These are phyloP conservation scores for Isotomurus palustris DNA, from an alignment of 2,888 invertebrate genomes.

Conservation along the genomic window DNA sequence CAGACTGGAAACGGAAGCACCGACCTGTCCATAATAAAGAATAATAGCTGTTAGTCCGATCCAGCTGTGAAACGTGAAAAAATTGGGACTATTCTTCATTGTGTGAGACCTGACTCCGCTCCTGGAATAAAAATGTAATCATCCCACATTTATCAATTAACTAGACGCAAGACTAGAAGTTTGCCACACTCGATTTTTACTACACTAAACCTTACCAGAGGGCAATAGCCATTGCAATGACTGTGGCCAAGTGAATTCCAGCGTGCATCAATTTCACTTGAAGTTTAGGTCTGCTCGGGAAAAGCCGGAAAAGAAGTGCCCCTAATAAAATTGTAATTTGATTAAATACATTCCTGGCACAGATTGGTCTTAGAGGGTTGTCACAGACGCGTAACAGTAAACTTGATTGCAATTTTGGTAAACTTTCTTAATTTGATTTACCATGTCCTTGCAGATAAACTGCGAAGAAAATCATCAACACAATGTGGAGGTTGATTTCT, in stretches of 20 bases:
- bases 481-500: slow-evolving; percentile 42
- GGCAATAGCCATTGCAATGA: slow-evolving; percentile 34
- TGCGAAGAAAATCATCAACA: slow-evolving; percentile 42
- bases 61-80: slow-evolving; percentile 44
- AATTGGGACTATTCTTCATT: slow-evolving; percentile 29
- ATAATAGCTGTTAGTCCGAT: slow-evolving; percentile 40
- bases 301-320: slow-evolving; percentile 38
- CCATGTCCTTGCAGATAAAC: slow-evolving; percentile 45
- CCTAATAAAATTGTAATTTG: slow-evolving; percentile 23
- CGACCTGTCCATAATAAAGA: slow-evolving; percentile 43
- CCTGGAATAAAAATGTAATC: slow-evolving; percentile 9
- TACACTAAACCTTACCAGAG: slow-evolving; percentile 19
- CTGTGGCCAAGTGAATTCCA: slow-evolving; percentile 33
- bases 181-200: background rate
- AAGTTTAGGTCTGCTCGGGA: slow-evolving; percentile 40
- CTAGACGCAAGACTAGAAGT: background rate
- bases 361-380: too few species aligned
- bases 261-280: slow-evolving; percentile 43
- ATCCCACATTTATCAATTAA: background rate
- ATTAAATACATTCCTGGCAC: background rate
- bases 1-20: background rate
- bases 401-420: background rate
- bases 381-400: too few species aligned
- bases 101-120: slow-evolving; percentile 32
- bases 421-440: slow-evolving; percentile 13